Base-by-base conservation (phyloP, 2,113 vertebrate species). In the Anolis sagrei region DNA sequence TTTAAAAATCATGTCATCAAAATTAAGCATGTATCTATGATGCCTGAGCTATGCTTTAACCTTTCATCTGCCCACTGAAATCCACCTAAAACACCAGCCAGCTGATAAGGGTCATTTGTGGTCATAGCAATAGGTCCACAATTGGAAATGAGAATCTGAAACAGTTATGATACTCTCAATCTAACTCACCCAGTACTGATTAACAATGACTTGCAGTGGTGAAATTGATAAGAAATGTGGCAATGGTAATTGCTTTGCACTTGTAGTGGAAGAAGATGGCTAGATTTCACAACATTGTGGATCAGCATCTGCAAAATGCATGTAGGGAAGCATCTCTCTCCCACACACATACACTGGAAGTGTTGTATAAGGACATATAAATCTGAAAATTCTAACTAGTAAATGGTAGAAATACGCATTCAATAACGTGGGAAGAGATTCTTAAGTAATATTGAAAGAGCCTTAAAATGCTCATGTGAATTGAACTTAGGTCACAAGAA, bases 371-470 rank as follows among this genome's bases (percentile, higher is more conserved):
- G 32, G 58, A 64, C 9, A 48, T n/a, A 70, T 64, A 49, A 75
- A 64, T 34, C 25, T 27, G 18, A 7, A 76, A 76, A 83, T 10
- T 3, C 5, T 70, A 51, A 70, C 18, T 48, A 14, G 18, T 62
- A 39, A 13, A 75, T 23, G 58, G 8, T 13, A 2, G 27, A 21
- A 44, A 32, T 19, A 8, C 64, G 54, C 29, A 62, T 75, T 62
- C n/a, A 62, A 1, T 48, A 39, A 75, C 32, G 27, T 18, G 9
- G 54, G 21, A 21, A 19, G 74, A 44, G 11, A 62, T 62, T 48
- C 25, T 36, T 19, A 82, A 73, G 54, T 83, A 54, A 62, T 74
- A 62, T 44, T 83, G 51, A 83, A 74, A 83, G 27, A 13, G 29
- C 9, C 29, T 83, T 62, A 14, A 75, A 61, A 64, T n/a, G 36